phyloP scores from a whole-genome alignment of 2,888 invertebrate genomes.

The Drosophila histrio region DNA sequence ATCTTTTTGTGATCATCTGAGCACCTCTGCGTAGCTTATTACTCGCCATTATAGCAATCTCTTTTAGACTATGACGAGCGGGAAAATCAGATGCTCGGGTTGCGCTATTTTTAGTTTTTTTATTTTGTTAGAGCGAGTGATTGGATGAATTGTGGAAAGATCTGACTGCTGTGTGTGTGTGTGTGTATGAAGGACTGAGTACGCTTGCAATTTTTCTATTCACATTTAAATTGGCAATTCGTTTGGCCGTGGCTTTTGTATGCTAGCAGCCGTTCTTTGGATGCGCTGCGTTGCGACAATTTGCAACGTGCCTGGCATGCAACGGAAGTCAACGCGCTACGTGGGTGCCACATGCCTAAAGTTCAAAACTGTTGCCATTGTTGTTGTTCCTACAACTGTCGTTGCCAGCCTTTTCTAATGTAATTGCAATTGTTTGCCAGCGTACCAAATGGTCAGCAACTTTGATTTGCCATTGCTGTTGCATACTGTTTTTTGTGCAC shows the following conservation, averaged over 20 bases:
- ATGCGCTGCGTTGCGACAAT: conserved; percentile 68
- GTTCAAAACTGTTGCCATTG: conserved; percentile 45
- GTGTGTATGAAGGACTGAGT: not conserved
- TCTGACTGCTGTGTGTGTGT: conserved; percentile 4
- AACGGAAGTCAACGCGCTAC: conserved; percentile 70
- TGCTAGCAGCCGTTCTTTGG: conserved; percentile 36
- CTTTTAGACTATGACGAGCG: not conserved
- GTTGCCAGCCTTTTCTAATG: conserved; percentile 61
- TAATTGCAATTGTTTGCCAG: conserved; percentile 77
- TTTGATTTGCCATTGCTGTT: conserved; percentile 50
- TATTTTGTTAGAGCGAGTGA: conserved; percentile 63
- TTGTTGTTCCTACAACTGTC: conserved; percentile 16
- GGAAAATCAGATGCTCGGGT: not conserved
- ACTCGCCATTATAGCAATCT: not conserved
- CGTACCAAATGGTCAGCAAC: conserved; percentile 54
- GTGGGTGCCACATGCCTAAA: conserved; percentile 60
- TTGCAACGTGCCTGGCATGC: conserved; percentile 77
- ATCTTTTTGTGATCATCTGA: not conserved
- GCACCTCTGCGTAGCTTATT: not conserved
- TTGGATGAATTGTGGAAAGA: conserved; percentile 72
- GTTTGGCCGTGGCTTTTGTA: conserved; percentile 69
- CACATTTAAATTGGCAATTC: conserved; percentile 78
- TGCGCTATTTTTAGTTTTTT: not conserved
- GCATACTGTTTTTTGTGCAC: conserved; percentile 29
- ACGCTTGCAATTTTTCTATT: conserved; percentile 76